Evolutionary conservation across 2,113 vertebrate species (phyloP), one percentile per base, ranked within the genome.

Genomic region (Eolophus roseicapilla): DNA sequence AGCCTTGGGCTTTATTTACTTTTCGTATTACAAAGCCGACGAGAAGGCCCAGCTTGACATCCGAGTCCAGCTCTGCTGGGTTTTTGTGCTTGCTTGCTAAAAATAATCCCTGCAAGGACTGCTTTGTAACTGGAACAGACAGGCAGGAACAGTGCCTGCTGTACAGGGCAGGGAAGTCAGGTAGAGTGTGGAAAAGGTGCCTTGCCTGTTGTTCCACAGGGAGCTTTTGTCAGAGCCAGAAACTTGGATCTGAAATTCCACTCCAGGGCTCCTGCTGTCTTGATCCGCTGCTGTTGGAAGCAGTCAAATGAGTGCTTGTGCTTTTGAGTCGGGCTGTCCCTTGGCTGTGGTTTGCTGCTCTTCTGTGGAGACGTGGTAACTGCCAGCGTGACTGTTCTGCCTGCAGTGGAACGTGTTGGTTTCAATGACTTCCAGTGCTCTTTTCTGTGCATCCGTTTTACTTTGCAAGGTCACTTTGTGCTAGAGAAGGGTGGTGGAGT

Each of bases 1-100:
- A 77, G 67, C 78, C 73, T 90, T 88, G 75, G 46, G 87, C 91
- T 89, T 80, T 89, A 70, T 95, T 94, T 95, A 62, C 78, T 79
- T 95, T 85, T 91, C 62, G 9, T 76, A 49, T 83, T 85, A 37
- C 4, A 15, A 67, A 91, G 59, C 67, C 7, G 65, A 17, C 17
- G 60, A 86, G 78, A 88, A 92, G 49, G 41, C n/a, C 44, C 23
- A 74, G 80, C 31, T 91, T 91, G 92, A 96, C 87, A 88, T 90
- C 87, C 82, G 84, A 89, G 90, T 86, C 82, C 87, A 80, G 25
- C 71, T 94, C 81, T 52, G 65, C 67, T 93, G 70, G 49, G 63
- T 28, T 91, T 93, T 81, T 3, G 5, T 85, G 63, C 53, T 82
- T 77, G 37, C 1, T 2, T 57, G 49, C 91, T 95, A 90, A 94